Base-by-base conservation (phyloP, 2,797 vertebrate species). In the Sorex maritimensis region DNA sequence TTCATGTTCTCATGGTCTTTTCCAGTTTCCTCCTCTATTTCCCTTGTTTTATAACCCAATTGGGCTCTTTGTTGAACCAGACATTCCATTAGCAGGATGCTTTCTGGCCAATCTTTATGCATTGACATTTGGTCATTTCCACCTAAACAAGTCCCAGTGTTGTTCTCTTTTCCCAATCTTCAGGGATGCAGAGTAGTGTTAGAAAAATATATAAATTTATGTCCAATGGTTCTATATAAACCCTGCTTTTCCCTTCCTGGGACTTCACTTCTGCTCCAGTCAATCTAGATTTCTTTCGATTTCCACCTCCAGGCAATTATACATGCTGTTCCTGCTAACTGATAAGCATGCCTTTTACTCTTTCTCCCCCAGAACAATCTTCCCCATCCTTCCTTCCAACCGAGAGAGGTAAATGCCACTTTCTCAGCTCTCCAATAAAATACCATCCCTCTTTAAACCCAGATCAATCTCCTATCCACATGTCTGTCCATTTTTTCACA, bases 201-300 rank as follows among this genome's bases (percentile, higher is more conserved):
- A 17, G 12, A 90, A 69, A 93, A 67, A 4, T 61, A 4, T 61
- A 74, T 67, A 61, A 72, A 71, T 12, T 52, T 38, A 58, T 2
- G 17, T 52, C 72, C 34, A 7, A 28, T 4, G 46, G 65, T 72
- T 44, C 83, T 92, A 7, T 44, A 65, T 73, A 49, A 38, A 49
- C 44, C 11, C 2, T 34, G 78, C 67, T 88, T 72, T 67, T 89
- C 75, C n/a, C 67, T 79, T 61, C 2, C 30, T 8, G 12, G 38
- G 28, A 44, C 30, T 58, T 88, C 13, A 30, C 81, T 84, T 81
- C 81, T 92, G 89, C 12, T 93, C 13, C 38, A 78, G n/a, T 88
- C 90, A 68, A 21, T 83, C 74, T 21, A 63, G 71, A 81, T 28
- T 58, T 63, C 84, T 75, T 19, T 12, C 46, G 75, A 1, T 86